A percentile compares a stretch with the other conserved stretches of the same genome.
Evolutionary conservation across 1,140 invertebrate genomes (phyloP).

Genomic region (Caenorhabditis tropicalis): DNA sequence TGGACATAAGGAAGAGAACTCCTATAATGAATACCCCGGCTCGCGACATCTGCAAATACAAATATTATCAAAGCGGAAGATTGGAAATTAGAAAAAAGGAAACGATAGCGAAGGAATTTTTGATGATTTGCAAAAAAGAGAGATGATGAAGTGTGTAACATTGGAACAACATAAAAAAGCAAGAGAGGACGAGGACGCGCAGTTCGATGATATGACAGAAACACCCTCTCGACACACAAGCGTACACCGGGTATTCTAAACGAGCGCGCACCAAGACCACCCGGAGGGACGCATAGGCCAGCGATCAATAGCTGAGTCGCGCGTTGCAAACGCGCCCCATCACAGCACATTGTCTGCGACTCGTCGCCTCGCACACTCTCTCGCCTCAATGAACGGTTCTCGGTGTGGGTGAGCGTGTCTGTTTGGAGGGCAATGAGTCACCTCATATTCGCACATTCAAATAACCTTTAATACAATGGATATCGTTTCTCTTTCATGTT

Average conservation of each 20-base stretch:
- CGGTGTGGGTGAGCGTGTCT: not conserved
- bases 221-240: conserved; percentile 35
- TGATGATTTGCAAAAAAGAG: not conserved
- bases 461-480: conserved; percentile 30
- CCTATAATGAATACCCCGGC: conserved; percentile 21
- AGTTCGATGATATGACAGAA: conserved; percentile 25
- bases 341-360: not conserved
- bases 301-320: not conserved
- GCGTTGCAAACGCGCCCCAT: conserved; percentile 16
- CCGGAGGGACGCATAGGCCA: not conserved
- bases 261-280: conserved; percentile 18
- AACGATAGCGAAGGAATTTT: not conserved
- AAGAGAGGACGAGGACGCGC: not conserved
- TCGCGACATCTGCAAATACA: conserved; percentile 5
- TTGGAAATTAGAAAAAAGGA: not conserved
- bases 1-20: not conserved
- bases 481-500: not conserved
- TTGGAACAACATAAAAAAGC: not conserved
- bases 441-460: conserved; percentile 15
- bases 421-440: not conserved
- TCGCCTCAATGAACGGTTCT: not conserved
- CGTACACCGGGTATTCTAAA: conserved; percentile 3
- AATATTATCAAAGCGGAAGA: not conserved
- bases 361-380: not conserved
- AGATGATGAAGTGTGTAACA: not conserved